Conservation (phyloP, 2,888 invertebrate species). For the Spatulosminthurus flaviceps region DNA sequence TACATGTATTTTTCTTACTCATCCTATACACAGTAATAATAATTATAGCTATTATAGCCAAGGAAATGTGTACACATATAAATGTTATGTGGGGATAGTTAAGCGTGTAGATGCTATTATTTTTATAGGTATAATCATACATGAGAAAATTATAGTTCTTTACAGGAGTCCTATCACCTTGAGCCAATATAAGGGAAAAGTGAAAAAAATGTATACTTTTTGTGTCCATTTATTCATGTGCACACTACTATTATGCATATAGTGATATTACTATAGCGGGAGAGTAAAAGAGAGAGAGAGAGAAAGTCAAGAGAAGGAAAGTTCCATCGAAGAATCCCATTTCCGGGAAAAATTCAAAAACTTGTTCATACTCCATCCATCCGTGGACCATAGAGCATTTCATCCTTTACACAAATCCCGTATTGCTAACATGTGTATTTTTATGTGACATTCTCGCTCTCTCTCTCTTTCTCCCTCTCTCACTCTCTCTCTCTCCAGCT, state of each 20-base stretch:
- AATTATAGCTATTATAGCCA: too few relatives aligned
- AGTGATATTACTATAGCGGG: background rate
- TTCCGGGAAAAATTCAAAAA: conserved; percentile 47
- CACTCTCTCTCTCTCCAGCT: conserved; percentile 25
- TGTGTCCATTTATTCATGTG: too few relatives aligned
- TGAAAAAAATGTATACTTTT: too few relatives aligned
- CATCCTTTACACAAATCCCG: conserved; percentile 34
- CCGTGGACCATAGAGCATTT: conserved; percentile 29
- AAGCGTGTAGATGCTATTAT: too few relatives aligned
- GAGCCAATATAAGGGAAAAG: too few relatives aligned
- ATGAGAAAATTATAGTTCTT: too few relatives aligned
- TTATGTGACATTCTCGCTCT: conserved; percentile 43
- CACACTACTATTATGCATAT: background rate
- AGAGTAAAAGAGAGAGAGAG: background rate
- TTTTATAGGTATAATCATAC: too few relatives aligned
- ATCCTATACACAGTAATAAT: too few relatives aligned
- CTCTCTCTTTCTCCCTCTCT: conserved; percentile 35
- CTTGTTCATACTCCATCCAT: conserved; percentile 44
- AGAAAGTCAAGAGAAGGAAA: background rate
- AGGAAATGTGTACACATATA: too few relatives aligned
- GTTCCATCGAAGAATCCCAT: conserved; percentile 39
- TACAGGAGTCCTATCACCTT: too few relatives aligned
- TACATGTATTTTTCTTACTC: too few relatives aligned
- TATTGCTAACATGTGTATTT: conserved; percentile 47
- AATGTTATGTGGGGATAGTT: too few relatives aligned